Percentiles rank a stretch among this genome's conserved stretches.
Conservation (phyloP, 2,797 vertebrate species). For the Phataginus tricuspis region DNA sequence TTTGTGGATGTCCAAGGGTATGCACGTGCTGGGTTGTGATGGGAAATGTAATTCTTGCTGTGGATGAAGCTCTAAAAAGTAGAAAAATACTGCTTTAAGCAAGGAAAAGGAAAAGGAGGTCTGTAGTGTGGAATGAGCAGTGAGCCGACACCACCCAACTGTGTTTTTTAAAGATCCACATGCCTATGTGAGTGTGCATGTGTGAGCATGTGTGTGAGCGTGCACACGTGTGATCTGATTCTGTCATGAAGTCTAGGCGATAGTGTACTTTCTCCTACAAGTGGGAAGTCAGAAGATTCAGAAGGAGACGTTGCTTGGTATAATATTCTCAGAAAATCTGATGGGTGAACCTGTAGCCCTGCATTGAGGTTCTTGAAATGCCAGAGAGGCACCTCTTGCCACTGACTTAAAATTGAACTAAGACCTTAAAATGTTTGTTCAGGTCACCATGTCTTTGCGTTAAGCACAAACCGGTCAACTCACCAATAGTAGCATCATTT, state of each 20-base stretch:
- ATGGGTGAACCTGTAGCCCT: accelerated
- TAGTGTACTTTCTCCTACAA: background rate
- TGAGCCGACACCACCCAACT: background rate
- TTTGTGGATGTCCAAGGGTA: background rate
- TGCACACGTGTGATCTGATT: background rate
- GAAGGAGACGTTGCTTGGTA: background rate
- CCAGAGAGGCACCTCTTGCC: background rate
- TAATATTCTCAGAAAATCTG: background rate
- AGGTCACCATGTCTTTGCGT: background rate
- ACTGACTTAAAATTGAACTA: background rate
- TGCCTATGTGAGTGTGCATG: background rate
- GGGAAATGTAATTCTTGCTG: background rate
- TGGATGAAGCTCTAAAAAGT: background rate
- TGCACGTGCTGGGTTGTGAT: background rate
- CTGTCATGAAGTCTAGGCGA: background rate
- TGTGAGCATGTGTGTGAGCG: background rate
- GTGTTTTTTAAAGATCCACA: background rate
- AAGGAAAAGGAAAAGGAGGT: conserved; percentile 11
- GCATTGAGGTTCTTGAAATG: background rate
- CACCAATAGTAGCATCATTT: background rate
- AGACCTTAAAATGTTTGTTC: background rate
- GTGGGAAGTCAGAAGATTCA: background rate
- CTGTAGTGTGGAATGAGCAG: background rate
- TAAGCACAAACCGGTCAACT: background rate
- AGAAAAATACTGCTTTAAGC: background rate